Evolutionary conservation across 1,140 invertebrate species (phyloP).

Genomic region (Papilio polytes): DNA sequence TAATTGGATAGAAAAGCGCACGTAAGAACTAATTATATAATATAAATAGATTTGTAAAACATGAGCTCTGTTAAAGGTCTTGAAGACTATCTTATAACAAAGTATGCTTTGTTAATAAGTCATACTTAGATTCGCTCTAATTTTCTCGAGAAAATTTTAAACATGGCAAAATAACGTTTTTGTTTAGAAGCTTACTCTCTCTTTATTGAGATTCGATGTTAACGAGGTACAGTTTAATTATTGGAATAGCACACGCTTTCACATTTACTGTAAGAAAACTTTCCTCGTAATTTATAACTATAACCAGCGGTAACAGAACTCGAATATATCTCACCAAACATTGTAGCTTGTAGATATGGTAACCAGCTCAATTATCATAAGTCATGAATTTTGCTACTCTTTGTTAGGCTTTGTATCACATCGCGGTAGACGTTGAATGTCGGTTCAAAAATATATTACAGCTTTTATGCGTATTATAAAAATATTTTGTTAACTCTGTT

Average conservation of each 20-base stretch:
- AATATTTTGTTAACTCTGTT: neutral
- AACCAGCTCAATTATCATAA: constrained; percentile 30
- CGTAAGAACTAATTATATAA: neutral
- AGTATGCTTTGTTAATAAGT: too few relatives aligned
- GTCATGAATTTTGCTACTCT: constrained; percentile 40
- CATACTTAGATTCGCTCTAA: neutral
- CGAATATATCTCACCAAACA: constrained; percentile 30
- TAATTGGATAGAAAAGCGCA: neutral
- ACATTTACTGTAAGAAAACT: neutral
- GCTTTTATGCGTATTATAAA: neutral
- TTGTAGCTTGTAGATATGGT: constrained; percentile 27
- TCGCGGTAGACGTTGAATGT: neutral
- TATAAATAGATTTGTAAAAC: neutral
- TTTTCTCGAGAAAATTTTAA: neutral
- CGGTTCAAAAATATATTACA: neutral
- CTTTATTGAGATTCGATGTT: neutral
- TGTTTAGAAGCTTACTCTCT: neutral
- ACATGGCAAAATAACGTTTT: neutral
- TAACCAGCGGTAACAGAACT: constrained; percentile 29
- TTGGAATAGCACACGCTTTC: constrained; percentile 9
- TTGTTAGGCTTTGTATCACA: constrained; percentile 33
- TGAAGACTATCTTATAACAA: too few relatives aligned
- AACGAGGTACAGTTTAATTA: neutral
- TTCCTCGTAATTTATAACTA: constrained; percentile 40
- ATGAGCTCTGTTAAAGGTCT: neutral